Percentiles rank a stretch among this genome's conserved stretches.
Conservation (phyloP, 2,888 invertebrate species). For the Epirrhoe alternata region DNA sequence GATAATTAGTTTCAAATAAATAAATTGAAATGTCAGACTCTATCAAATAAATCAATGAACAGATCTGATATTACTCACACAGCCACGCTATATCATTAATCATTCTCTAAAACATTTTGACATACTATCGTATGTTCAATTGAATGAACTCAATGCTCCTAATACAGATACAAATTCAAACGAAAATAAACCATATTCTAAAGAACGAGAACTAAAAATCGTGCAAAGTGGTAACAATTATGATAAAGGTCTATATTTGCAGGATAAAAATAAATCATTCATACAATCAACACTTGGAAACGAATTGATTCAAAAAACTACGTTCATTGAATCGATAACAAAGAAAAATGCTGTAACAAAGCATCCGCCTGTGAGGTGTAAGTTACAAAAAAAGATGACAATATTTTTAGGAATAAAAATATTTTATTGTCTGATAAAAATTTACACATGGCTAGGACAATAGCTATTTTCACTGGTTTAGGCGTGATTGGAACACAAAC, state of each 20-base stretch:
- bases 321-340: conserved; percentile 79
- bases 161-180: conserved; percentile 3
- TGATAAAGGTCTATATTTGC: conserved; percentile 35
- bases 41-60: conserved; percentile 40
- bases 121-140: conserved; percentile 47
- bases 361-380: conserved; percentile 52
- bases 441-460: not conserved
- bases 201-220: not conserved
- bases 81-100: conserved; percentile 53
- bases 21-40: conserved; percentile 27
- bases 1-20: conserved; percentile 13
- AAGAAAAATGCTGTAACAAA: conserved; percentile 79
- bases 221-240: not conserved
- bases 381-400: conserved; percentile 40
- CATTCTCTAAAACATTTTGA: conserved; percentile 66
- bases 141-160: conserved; percentile 41
- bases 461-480: not conserved
- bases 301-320: conserved; percentile 76
- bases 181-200: conserved; percentile 20
- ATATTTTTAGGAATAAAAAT: not conserved
- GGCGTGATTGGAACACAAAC: too few species aligned
- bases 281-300: conserved; percentile 75
- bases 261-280: conserved; percentile 78
- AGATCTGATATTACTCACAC: conserved; percentile 12
- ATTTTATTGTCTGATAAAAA: not conserved